Base-by-base conservation (phyloP, 2,888 invertebrate species). In the Nomada flava region DNA sequence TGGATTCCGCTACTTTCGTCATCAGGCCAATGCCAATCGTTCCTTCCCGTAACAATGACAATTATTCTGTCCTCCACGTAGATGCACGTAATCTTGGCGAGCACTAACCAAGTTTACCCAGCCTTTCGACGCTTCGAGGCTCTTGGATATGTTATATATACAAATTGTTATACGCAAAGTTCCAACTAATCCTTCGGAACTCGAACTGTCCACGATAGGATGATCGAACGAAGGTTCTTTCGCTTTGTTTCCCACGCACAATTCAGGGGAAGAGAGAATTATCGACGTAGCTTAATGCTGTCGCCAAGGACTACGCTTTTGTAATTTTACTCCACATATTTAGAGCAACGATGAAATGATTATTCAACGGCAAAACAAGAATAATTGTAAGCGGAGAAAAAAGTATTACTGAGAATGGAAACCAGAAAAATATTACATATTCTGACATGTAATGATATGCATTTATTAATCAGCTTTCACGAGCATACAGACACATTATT, bases 151-250 rank as follows among this genome's bases (percentile, higher is more conserved):
- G 57, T 59, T 0, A 36, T 36, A 7, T 26, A 42, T 57, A 64
- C 57, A 50, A 76, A 76, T 71, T 76, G 57, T 72, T 13, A 63
- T 23, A 23, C 42, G 53, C 13, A 52, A 15, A 76, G 53, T 20
- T 59, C 47, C 18, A 50, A 57, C 20, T n/a, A 52, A 64, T 26
- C 26, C 18, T 26, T 55, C 15, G 9, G 15, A 29, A 23, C 26
- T 26, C 10, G 5, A 53, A 13, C 57, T 63, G 42, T 52, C 26
- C 50, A 29, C 50, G 64, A 15, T 67, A 23, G 65, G 36, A 71
- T 71, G 52, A 65, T 65, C 52, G 64, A 76, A 73, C 29, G 73
- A 64, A 65, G 59, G 64, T 60, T 60, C 23, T 55, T 29, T 62
- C 65, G 75, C 47, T 62, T 55, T 57, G 68, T 63, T 55, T 68